Percentiles rank a stretch among this genome's conserved stretches.
phyloP scores from a whole-genome alignment of 35 echinoderm and acorn worm species.

The Ophiothrix spiculata region DNA sequence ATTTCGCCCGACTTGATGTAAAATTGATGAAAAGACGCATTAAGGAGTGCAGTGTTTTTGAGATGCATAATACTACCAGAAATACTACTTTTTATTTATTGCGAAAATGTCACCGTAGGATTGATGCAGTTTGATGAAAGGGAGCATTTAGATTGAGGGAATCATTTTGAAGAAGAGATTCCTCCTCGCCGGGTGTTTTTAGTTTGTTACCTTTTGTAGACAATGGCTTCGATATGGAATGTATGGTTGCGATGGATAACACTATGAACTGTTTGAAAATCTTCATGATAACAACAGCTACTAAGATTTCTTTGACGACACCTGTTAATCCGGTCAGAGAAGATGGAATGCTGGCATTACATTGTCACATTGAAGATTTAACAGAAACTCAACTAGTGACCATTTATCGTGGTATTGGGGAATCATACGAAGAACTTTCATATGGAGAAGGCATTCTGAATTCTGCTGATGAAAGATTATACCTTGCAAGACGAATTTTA shows the following conservation, averaged over 20 bases:
- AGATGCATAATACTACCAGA: too few species aligned
- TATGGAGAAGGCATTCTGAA: background rate
- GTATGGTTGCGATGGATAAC: background rate
- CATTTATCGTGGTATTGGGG: background rate
- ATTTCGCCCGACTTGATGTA: too few species aligned
- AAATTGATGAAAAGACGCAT: too few species aligned
- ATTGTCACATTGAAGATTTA: background rate
- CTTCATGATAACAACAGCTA: background rate
- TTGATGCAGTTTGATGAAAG: too few species aligned
- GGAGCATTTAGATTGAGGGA: too few species aligned
- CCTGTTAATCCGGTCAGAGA: background rate
- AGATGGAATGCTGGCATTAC: background rate
- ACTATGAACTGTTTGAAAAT: background rate
- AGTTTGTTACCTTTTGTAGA: too few species aligned
- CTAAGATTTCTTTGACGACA: background rate
- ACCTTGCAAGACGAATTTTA: background rate
- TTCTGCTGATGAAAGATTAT: background rate
- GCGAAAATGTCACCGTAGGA: too few species aligned
- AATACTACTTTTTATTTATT: too few species aligned
- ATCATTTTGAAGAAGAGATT: too few species aligned
- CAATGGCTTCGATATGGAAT: background rate
- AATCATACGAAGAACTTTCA: background rate
- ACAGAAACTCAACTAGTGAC: background rate
- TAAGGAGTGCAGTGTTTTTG: too few species aligned
- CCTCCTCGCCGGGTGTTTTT: too few species aligned